These are phyloP conservation scores for Idris sp. DNA, from an alignment of 1,140 invertebrate species.

Conservation along the genomic window DNA sequence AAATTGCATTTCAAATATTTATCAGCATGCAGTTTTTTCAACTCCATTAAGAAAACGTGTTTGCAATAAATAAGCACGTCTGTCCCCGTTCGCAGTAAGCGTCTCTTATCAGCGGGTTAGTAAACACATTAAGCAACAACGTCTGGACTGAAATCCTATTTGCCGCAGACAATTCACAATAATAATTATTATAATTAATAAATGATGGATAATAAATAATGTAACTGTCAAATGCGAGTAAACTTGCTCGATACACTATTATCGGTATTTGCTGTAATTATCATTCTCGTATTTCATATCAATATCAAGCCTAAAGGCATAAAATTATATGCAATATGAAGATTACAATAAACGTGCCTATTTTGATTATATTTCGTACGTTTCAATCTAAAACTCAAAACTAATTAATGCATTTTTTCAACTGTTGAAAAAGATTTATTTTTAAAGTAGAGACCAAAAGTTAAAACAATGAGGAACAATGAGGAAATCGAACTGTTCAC, in stretches of 20 bases:
- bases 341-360: slow-evolving; percentile 20
- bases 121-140: slow-evolving; percentile 28
- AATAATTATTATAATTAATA: slow-evolving; percentile 22
- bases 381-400: slow-evolving; percentile 4
- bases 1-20: slow-evolving; percentile 22
- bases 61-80: slow-evolving; percentile 36
- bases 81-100: slow-evolving; percentile 18
- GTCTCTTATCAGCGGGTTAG: slow-evolving; percentile 18
- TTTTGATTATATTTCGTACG: slow-evolving; percentile 23
- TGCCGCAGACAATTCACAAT: slow-evolving; percentile 17
- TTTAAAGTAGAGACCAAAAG: background rate
- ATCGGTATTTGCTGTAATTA: slow-evolving; percentile 31
- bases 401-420: too few relatives aligned
- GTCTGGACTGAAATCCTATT: slow-evolving; percentile 2
- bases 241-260: slow-evolving; percentile 25
- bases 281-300: slow-evolving; percentile 20
- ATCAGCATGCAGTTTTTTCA: slow-evolving; percentile 29
- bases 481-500: too few relatives aligned
- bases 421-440: background rate
- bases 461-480: background rate
- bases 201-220: slow-evolving; percentile 22
- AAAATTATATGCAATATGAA: slow-evolving; percentile 10
- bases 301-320: slow-evolving; percentile 21
- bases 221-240: too few relatives aligned
- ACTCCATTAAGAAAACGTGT: slow-evolving; percentile 15